Evolutionary conservation across 2,113 vertebrate genomes (phyloP).

Genomic region (Steatornis caripensis): DNA sequence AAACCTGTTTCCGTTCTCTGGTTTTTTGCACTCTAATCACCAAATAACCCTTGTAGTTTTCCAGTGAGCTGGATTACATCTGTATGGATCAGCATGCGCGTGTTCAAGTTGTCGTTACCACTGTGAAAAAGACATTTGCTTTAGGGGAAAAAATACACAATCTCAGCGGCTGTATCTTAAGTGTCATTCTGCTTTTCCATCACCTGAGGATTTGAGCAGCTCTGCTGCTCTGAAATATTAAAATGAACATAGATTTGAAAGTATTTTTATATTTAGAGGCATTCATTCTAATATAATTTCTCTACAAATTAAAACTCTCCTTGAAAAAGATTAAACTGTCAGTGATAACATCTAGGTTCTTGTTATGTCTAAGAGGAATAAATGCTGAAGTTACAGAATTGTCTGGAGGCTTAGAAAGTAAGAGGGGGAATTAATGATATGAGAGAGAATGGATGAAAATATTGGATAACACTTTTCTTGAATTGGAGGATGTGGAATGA

Average conservation of each 20-base stretch:
- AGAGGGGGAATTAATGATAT: constrained; percentile 18
- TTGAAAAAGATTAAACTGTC: constrained; percentile 61
- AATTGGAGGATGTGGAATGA: neutral
- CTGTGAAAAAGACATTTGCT: neutral
- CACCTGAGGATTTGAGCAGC: constrained; percentile 17
- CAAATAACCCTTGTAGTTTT: neutral
- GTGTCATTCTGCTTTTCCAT: constrained; percentile 4
- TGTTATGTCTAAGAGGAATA: constrained; percentile 60
- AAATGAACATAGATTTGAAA: constrained; percentile 34
- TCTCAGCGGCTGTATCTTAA: neutral
- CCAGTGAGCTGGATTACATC: neutral
- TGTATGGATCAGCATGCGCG: neutral
- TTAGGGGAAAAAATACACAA: neutral
- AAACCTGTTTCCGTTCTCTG: neutral
- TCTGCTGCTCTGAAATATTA: neutral
- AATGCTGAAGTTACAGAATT: constrained; percentile 59
- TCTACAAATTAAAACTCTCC: constrained; percentile 56
- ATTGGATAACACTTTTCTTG: constrained; percentile 2
- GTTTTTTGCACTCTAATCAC: neutral
- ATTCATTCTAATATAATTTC: constrained; percentile 49
- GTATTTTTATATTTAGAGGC: constrained; percentile 50
- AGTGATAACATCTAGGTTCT: constrained; percentile 54
- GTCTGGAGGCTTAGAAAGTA: constrained; percentile 58
- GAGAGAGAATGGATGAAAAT: constrained; percentile 27
- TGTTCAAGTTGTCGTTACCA: neutral